Evolutionary conservation across 2,113 vertebrate genomes (phyloP).

Genomic region (Erythrolamprus reginae): DNA sequence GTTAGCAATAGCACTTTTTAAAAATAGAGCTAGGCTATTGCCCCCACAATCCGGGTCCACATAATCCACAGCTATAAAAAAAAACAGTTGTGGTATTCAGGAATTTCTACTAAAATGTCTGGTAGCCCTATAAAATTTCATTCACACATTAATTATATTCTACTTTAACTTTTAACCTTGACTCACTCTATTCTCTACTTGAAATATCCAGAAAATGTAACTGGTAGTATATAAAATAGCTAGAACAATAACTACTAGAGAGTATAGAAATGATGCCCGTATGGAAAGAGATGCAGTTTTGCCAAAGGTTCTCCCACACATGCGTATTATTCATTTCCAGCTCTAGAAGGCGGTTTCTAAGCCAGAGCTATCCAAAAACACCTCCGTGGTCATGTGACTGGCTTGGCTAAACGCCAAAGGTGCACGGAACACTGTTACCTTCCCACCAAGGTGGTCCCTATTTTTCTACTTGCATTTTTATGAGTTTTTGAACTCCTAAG

Average conservation of each 20-base stretch:
- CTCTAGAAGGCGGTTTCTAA: no score
- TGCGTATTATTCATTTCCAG: no score
- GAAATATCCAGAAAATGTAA: background rate
- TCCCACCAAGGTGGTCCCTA: no score
- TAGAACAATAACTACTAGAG: background rate
- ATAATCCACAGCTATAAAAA: background rate
- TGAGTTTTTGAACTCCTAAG: no score
- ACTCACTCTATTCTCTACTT: background rate
- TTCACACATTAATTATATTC: background rate
- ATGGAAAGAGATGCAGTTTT: background rate
- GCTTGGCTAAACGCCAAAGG: no score
- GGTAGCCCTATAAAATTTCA: background rate
- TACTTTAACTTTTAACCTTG: background rate
- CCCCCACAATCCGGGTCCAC: no score
- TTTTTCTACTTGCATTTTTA: no score
- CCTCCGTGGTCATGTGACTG: no score
- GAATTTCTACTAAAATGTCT: background rate
- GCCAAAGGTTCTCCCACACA: background rate
- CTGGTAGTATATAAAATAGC: background rate
- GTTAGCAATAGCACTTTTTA: no score
- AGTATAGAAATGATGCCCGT: background rate
- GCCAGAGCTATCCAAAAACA: no score
- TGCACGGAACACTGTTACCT: no score
- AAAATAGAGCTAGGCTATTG: no score
- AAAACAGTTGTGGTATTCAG: background rate